Conservation (phyloP, 2,888 invertebrate species). For the Trachelus iudaicus region DNA sequence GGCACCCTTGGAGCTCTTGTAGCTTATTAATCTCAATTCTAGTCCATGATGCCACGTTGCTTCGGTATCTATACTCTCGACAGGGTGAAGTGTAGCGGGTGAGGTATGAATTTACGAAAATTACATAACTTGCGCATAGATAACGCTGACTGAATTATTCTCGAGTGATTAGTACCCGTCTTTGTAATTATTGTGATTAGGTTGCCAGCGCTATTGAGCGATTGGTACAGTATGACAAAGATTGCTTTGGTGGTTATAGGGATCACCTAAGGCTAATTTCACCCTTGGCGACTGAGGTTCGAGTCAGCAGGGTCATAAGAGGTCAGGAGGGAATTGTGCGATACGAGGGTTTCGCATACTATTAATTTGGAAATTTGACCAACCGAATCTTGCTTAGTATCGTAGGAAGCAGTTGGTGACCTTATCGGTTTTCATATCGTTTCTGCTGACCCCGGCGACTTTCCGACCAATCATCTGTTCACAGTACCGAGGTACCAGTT, state of each 20-base stretch:
- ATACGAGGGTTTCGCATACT: background rate
- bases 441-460: background rate
- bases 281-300: background rate
- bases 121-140: background rate
- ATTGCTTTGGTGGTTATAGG: background rate
- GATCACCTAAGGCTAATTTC: background rate
- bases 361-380: background rate
- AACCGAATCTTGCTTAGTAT: background rate
- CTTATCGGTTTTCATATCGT: background rate
- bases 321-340: background rate
- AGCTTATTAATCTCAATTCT: background rate
- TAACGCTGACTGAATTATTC: background rate
- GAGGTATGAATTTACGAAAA: background rate
- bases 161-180: background rate
- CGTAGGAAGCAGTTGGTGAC: background rate
- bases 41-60: background rate
- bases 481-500: background rate
- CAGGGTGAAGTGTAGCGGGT: background rate
- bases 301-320: background rate
- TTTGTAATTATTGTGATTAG: background rate
- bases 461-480: background rate
- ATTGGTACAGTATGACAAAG: background rate
- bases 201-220: background rate
- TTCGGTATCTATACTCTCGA: no score
- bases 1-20: background rate